phyloP scores from a whole-genome alignment of 2,113 vertebrate species.

The Anarhynchus alexandrinus region DNA sequence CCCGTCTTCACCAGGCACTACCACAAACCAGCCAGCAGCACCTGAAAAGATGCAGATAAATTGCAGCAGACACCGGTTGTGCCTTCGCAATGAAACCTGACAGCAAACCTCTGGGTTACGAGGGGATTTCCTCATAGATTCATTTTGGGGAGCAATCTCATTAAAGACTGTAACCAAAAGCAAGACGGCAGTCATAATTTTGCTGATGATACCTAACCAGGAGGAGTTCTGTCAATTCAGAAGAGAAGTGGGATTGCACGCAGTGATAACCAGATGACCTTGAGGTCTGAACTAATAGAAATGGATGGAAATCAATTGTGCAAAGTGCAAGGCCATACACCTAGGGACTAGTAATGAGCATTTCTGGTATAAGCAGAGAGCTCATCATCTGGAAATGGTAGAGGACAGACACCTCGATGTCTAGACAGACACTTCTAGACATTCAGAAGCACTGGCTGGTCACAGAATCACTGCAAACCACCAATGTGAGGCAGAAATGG shows the following conservation, averaged over 20 bases:
- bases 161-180: not conserved
- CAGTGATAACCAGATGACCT: constrained; percentile 26
- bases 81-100: not conserved
- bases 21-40: not conserved
- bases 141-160: not conserved
- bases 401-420: not conserved
- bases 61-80: not conserved
- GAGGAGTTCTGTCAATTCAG: constrained; percentile 17
- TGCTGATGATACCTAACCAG: constrained; percentile 5
- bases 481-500: not conserved
- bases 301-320: constrained; percentile 33
- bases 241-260: not conserved
- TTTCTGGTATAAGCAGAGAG: not conserved
- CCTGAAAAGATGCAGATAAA: not conserved
- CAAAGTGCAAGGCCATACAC: not conserved
- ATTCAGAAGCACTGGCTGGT: not conserved
- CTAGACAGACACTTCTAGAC: not conserved
- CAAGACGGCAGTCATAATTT: not conserved
- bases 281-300: constrained; percentile 31
- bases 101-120: not conserved
- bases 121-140: not conserved
- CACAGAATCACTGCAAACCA: not conserved
- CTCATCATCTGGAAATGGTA: not conserved
- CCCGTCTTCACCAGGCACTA: not conserved
- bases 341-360: constrained; percentile 13